phyloP scores from a whole-genome alignment of 2,797 vertebrate genomes.

The Ptychobarbus kaznakovi region DNA sequence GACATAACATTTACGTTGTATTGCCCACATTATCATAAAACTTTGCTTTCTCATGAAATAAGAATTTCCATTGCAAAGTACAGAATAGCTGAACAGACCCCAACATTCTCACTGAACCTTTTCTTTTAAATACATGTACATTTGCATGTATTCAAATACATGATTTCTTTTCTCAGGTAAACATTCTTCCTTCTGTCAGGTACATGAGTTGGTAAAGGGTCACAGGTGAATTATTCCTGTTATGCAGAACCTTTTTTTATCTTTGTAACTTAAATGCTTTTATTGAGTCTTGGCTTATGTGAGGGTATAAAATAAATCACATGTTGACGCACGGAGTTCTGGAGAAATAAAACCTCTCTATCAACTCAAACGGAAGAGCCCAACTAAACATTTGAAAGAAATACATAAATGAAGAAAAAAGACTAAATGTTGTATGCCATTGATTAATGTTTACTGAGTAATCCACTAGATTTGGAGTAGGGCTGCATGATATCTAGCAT shows the following conservation, averaged over 20 bases:
- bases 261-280: not conserved
- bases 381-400: not conserved
- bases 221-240: not conserved
- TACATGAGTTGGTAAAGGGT: not conserved
- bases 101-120: not conserved
- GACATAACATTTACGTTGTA: not conserved
- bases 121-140: constrained; percentile 8
- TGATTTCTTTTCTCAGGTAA: not conserved
- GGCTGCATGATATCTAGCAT: too few relatives aligned
- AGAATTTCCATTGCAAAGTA: constrained; percentile 49
- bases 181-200: not conserved
- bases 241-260: not conserved
- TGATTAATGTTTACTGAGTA: not conserved
- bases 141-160: not conserved
- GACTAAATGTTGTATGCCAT: not conserved
- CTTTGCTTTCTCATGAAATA: not conserved
- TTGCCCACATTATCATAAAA: not conserved
- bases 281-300: not conserved
- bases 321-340: not conserved
- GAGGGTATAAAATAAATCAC: not conserved
- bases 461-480: too few relatives aligned
- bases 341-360: not conserved
- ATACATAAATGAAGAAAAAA: not conserved
- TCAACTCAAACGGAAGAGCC: not conserved
- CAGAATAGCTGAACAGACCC: not conserved